Conservation (phyloP, 2,113 vertebrate species). For the Callipepla californica region DNA sequence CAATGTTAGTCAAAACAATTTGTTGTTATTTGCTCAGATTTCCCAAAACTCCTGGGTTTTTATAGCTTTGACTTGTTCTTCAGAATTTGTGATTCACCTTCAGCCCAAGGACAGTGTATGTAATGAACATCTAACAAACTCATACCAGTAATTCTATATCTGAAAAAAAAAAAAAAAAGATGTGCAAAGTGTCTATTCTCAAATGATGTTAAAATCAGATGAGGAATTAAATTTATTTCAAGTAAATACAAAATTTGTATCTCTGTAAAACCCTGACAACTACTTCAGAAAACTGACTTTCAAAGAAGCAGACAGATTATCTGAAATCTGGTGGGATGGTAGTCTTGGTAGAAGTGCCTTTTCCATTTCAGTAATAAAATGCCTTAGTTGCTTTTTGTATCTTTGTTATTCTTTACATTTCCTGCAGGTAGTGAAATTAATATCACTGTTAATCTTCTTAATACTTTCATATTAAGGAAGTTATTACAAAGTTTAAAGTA, state of each 20-base stretch:
- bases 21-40: conserved; percentile 4
- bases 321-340: neutral
- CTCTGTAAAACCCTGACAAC: neutral
- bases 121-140: neutral
- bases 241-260: no score
- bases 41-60: neutral
- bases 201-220: neutral
- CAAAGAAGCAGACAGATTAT: neutral
- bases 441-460: neutral
- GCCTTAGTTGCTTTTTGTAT: neutral
- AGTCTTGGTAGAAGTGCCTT: neutral
- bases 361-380: neutral
- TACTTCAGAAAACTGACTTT: neutral
- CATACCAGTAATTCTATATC: neutral
- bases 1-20: conserved; percentile 11
- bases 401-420: neutral
- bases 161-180: neutral
- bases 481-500: neutral
- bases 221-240: neutral
- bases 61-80: neutral
- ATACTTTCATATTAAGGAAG: neutral
- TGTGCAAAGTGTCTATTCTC: neutral
- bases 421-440: neutral
- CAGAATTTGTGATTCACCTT: neutral
- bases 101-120: neutral